phyloP scores from a whole-genome alignment of 2,113 vertebrate genomes.

The Dicerorhinus sumatrensis region DNA sequence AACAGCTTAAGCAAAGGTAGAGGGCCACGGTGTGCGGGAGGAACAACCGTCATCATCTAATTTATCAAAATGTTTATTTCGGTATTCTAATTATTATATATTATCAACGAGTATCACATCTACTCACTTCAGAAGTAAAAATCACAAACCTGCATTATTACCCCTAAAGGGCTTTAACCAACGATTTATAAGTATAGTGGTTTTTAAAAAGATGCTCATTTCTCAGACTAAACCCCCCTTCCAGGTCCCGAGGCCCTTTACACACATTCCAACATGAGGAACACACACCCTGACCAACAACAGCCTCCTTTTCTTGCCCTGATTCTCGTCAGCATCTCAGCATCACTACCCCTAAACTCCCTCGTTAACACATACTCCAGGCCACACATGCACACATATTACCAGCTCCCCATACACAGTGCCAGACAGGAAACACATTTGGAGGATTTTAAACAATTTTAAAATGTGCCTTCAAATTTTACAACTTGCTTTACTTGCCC shows the following conservation, averaged over 20 bases:
- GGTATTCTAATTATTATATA: not conserved
- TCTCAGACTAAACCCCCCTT: conserved; percentile 42
- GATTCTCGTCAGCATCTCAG: not conserved
- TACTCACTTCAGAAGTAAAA: conserved; percentile 39
- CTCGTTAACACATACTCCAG: conserved; percentile 63
- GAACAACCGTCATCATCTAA: not conserved
- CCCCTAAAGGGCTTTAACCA: not conserved
- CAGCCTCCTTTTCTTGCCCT: not conserved
- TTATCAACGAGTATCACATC: not conserved
- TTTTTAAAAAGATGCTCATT: conserved; percentile 66
- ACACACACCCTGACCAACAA: conserved; percentile 63
- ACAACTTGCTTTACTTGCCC: conserved; percentile 75
- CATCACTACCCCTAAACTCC: not conserved
- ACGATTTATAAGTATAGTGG: not conserved
- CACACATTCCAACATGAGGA: conserved; percentile 59
- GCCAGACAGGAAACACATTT: conserved; percentile 80
- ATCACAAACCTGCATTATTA: conserved; percentile 1
- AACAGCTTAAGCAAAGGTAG: not conserved
- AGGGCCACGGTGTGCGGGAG: not conserved
- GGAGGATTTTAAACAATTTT: conserved; percentile 79
- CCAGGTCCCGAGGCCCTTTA: not conserved
- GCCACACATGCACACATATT: conserved; percentile 68
- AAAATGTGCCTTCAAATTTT: conserved; percentile 81
- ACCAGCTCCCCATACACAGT: not conserved
- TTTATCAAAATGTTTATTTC: not conserved